Conservation (phyloP, 2,113 vertebrate genomes). For the Reinhardtius hippoglossoides region DNA sequence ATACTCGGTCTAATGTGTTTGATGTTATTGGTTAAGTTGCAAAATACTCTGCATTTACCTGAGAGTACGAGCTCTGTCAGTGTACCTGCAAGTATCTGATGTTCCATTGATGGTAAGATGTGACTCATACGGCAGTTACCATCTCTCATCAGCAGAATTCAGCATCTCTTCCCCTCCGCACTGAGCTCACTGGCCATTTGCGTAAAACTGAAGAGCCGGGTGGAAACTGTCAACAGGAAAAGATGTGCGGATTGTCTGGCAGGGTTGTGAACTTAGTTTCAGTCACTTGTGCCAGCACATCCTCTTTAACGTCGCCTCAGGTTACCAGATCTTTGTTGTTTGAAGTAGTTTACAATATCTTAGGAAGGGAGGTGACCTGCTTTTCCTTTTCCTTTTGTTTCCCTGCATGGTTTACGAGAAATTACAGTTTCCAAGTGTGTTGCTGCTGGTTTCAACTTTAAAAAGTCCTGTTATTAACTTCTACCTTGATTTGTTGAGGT, state of each 20-base stretch:
- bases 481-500: too few species aligned
- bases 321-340: background rate
- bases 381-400: constrained; percentile 3
- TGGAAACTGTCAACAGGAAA: constrained; percentile 48
- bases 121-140: constrained; percentile 37
- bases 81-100: background rate
- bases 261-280: constrained; percentile 13
- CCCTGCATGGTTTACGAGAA: background rate
- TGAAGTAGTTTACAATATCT: constrained; percentile 12
- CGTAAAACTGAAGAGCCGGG: constrained; percentile 29
- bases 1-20: too few species aligned
- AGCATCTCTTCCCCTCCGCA: constrained; percentile 10
- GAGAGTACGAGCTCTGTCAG: background rate
- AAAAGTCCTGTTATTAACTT: too few species aligned
- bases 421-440: background rate
- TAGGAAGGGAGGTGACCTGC: constrained; percentile 4
- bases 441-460: too few species aligned
- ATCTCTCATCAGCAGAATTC: background rate
- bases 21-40: too few species aligned
- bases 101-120: constrained; percentile 17
- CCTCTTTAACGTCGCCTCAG: background rate
- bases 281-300: constrained; percentile 16
- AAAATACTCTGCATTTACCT: background rate
- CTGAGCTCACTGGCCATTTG: constrained; percentile 25
- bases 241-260: constrained; percentile 27